phyloP scores from a whole-genome alignment of 1,140 invertebrate species.

The Pachyrhynchus sulphureomaculatus region DNA sequence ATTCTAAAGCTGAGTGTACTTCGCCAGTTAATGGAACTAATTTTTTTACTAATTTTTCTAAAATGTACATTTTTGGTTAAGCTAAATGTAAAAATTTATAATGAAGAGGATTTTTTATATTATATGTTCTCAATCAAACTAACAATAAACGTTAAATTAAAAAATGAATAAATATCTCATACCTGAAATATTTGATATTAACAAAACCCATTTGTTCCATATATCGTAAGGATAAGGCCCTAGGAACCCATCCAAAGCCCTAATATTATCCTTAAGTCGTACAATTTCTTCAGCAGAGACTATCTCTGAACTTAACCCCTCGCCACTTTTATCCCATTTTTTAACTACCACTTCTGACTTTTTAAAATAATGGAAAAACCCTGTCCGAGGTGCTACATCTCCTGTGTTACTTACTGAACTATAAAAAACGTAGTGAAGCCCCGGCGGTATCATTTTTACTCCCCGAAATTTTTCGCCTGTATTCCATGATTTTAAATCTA shows the following conservation, averaged over 20 bases:
- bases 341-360: conserved; percentile 81
- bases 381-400: conserved; percentile 65
- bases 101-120: too few relatives aligned
- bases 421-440: conserved; percentile 92
- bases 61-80: conserved; percentile 34
- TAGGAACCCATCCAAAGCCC: conserved; percentile 77
- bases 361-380: conserved; percentile 88
- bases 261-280: conserved; percentile 69
- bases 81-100: too few relatives aligned
- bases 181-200: conserved; percentile 75
- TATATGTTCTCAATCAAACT: too few relatives aligned
- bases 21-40: conserved; percentile 64
- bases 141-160: too few relatives aligned
- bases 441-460: conserved; percentile 98
- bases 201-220: conserved; percentile 81
- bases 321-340: conserved; percentile 76
- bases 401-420: conserved; percentile 63
- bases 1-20: conserved; percentile 70
- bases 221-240: conserved; percentile 91
- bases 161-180: too few relatives aligned
- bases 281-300: conserved; percentile 61
- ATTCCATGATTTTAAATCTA: conserved; percentile 93
- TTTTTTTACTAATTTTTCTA: conserved; percentile 54
- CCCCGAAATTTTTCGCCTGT: conserved; percentile 92
- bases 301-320: conserved; percentile 65